Evolutionary conservation across 2,888 invertebrate species (phyloP).

Genomic region (Caenorhabditis becei): DNA sequence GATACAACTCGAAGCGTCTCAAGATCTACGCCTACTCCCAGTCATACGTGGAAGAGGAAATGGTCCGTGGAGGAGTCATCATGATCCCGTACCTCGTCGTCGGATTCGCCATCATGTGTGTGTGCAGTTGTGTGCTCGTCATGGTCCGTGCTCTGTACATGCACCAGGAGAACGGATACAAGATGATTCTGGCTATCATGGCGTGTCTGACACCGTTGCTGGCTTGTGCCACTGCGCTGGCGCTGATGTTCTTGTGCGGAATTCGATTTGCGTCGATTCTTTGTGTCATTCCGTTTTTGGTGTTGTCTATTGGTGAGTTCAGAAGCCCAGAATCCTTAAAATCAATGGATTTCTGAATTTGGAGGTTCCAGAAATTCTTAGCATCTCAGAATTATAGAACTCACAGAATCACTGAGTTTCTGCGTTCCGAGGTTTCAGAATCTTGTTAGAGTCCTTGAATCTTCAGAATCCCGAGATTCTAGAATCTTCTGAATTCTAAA

Average conservation of each 20-base stretch:
- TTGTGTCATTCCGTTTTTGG: slow-evolving; percentile 79
- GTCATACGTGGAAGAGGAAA: slow-evolving; percentile 79
- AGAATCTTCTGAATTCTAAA: too few species aligned
- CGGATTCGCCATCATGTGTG: slow-evolving; percentile 78
- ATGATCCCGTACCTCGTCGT: slow-evolving; percentile 72
- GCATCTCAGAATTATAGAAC: too few species aligned
- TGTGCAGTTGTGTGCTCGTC: slow-evolving; percentile 75
- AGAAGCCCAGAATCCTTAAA: too few species aligned
- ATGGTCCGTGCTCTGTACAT: slow-evolving; percentile 77
- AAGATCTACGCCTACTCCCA: slow-evolving; percentile 74
- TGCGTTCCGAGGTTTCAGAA: too few species aligned
- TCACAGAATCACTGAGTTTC: too few species aligned
- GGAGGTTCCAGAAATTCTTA: too few species aligned
- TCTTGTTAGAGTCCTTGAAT: too few species aligned
- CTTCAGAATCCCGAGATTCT: too few species aligned
- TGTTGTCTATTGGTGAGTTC: slow-evolving; percentile 74
- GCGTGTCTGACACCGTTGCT: slow-evolving; percentile 78
- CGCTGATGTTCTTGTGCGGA: slow-evolving; percentile 77
- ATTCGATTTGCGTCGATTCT: slow-evolving; percentile 78
- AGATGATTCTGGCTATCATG: slow-evolving; percentile 77
- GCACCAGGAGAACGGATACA: slow-evolving; percentile 78
- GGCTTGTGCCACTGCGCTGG: slow-evolving; percentile 77
- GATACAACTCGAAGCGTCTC: slow-evolving; percentile 72
- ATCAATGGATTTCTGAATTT: too few species aligned
- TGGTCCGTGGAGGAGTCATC: slow-evolving; percentile 74